Evolutionary conservation across 2,888 invertebrate genomes (phyloP), one percentile per base, ranked within the genome.

Genomic region (Lordiphosa fenestrarum): DNA sequence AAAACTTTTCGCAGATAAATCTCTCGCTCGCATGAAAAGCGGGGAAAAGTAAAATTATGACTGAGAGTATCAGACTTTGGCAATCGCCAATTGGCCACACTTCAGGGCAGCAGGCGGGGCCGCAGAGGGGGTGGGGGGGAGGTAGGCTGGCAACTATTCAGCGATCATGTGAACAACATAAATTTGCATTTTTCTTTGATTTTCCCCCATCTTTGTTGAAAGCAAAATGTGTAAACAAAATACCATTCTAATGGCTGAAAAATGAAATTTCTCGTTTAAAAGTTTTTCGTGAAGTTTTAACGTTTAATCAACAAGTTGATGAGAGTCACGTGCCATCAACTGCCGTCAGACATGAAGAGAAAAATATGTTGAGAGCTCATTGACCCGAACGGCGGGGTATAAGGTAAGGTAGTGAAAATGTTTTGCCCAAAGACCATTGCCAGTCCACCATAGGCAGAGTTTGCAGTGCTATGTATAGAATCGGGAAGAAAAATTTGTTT

Each of bases 1-100:
- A 62, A 74, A 71, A 62, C 21, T 35, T 47, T 25, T 39, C 23
- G 57, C 41, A 56, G 71, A 77, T 73, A 71, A 74, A 73, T 73
- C 73, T 63, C 53, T 63, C 54, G 66, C 71, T 57, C 53, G 61
- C 52, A 44, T 66, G 55, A 50, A 47, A 57, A 61, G 40, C 48
- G 21, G 33, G n/a, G 33, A 19, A 52, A 50, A 38, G 41, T 15
- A 59, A 69, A 73, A 71, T 66, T 50, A 76, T 62, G 70, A 42
- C 62, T 61, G 55, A 53, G 64, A 23, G 65, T 63, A 63, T 63
- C 63, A 53, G 50, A 49, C 50, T 64, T 63, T 54, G 35, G 49
- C 50, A 63, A 63, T 63, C 63, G 56, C 65, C 55, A 63, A 63
- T 64, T 63, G 63, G 56, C 65, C 46, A 58, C 55, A 41, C 44